phyloP scores from a whole-genome alignment of 2,797 vertebrate genomes.

The Mionectes olivaceus region DNA sequence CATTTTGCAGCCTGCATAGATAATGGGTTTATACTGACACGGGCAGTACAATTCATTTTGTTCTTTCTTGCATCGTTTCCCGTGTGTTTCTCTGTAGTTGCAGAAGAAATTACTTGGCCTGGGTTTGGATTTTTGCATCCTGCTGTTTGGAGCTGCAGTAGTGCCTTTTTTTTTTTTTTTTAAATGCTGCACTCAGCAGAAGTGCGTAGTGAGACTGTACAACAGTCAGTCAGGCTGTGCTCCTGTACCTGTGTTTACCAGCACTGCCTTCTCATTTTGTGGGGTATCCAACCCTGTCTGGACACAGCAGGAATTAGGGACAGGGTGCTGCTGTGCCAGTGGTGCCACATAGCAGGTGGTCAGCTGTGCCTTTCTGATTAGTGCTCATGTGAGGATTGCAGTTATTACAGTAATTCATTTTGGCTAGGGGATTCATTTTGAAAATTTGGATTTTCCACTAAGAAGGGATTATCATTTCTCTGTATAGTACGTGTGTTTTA shows the following conservation, averaged over 20 bases:
- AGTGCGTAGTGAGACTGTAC: constrained; percentile 14
- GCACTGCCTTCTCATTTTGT: neutral
- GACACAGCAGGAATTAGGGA: constrained; percentile 12
- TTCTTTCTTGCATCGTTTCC: constrained; percentile 20
- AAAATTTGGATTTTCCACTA: constrained; percentile 80
- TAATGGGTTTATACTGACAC: neutral
- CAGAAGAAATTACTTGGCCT: constrained; percentile 25
- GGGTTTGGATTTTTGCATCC: constrained; percentile 57
- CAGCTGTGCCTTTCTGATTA: constrained; percentile 58
- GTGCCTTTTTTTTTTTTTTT: neutral
- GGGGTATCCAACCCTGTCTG: neutral
- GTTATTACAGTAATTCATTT: constrained; percentile 77
- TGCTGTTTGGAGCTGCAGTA: constrained; percentile 70
- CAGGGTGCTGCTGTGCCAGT: constrained; percentile 12
- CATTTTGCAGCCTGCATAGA: neutral
- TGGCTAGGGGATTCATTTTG: constrained; percentile 78
- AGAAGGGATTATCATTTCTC: constrained; percentile 76
- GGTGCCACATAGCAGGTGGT: constrained; percentile 74
- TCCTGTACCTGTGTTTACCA: neutral
- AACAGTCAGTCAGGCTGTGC: neutral
- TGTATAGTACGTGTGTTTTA: constrained; percentile 16
- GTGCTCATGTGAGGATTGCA: constrained; percentile 55
- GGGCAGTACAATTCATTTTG: neutral
- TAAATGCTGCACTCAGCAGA: constrained; percentile 69
- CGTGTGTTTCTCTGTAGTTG: constrained; percentile 23